These are phyloP conservation scores for Brachirus orientalis DNA, from an alignment of 2,113 vertebrate genomes.

Conservation along the genomic window DNA sequence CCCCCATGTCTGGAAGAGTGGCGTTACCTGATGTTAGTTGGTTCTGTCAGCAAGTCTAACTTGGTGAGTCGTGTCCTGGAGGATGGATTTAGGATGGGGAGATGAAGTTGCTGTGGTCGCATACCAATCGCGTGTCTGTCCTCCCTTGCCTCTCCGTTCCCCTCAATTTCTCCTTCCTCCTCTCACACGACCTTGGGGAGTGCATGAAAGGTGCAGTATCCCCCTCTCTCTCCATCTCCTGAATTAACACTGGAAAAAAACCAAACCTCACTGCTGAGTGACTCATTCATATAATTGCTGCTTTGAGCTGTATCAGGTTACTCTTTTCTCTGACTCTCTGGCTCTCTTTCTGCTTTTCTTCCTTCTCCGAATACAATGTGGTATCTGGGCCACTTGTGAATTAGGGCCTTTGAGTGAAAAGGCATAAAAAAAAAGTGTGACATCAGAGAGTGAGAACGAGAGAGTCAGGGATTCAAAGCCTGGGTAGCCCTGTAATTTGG, in stretches of 20 bases:
- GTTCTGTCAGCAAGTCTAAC: constrained; percentile 45
- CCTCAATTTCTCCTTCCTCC: constrained; percentile 37
- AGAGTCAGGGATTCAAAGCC: constrained; percentile 42
- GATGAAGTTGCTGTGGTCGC: constrained; percentile 29
- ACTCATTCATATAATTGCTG: constrained; percentile 80
- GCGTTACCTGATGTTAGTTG: constrained; percentile 18
- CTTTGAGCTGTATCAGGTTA: constrained; percentile 73
- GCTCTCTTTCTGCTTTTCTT: constrained; percentile 35
- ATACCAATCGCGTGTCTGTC: constrained; percentile 54
- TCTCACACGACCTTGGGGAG: constrained; percentile 69
- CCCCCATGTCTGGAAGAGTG: constrained; percentile 5
- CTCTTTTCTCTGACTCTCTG: constrained; percentile 50
- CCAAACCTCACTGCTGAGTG: constrained; percentile 66
- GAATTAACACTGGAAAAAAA: constrained; percentile 55
- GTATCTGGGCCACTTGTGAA: constrained; percentile 76
- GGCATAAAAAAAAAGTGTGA: constrained; percentile 39
- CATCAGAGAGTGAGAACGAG: constrained; percentile 52
- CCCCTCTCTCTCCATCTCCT: constrained; percentile 55
- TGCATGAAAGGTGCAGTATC: constrained; percentile 36
- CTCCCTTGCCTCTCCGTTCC: no score
- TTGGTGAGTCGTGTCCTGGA: constrained; percentile 14
- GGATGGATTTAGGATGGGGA: constrained; percentile 25
- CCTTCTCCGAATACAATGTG: constrained; percentile 35
- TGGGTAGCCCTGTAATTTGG: constrained; percentile 56
- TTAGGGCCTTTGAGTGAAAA: constrained; percentile 61